A percentile compares a stretch with the other conserved stretches of the same genome.
These are phyloP conservation scores for Pachypeltis micranthus DNA, from an alignment of 1,140 invertebrate species.

Conservation along the genomic window DNA sequence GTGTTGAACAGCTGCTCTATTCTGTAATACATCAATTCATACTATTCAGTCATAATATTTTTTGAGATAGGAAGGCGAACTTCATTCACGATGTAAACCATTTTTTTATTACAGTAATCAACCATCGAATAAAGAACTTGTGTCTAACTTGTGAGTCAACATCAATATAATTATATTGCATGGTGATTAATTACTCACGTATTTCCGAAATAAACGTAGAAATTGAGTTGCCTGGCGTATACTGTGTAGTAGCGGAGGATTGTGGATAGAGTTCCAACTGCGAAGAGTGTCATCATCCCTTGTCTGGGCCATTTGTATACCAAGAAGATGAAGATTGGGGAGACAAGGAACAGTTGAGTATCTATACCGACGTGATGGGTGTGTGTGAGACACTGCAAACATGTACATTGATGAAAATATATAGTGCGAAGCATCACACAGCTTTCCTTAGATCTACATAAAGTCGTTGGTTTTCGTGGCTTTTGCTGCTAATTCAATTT, in stretches of 20 bases:
- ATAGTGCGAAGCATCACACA: too few species aligned
- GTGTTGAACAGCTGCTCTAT: constrained; percentile 51
- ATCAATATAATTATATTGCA: too few species aligned
- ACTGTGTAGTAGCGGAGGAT: constrained; percentile 50
- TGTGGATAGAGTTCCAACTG: constrained; percentile 47
- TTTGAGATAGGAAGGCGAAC: too few species aligned
- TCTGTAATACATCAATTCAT: constrained; percentile 37
- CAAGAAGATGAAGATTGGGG: constrained; percentile 51
- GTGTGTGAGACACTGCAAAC: constrained; percentile 50
- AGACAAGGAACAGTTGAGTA: constrained; percentile 61
- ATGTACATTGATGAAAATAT: constrained; percentile 13
- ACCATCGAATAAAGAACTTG: too few species aligned
- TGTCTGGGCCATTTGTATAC: constrained; percentile 50
- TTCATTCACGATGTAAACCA: too few species aligned
- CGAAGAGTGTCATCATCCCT: constrained; percentile 40
- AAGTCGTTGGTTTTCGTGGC: too few species aligned
- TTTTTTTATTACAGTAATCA: neutral
- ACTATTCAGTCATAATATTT: neutral
- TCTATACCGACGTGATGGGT: constrained; percentile 66
- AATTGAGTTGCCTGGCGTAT: constrained; percentile 47
- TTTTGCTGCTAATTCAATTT: too few species aligned
- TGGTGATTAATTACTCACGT: constrained; percentile 63
- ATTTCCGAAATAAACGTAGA: constrained; percentile 59
- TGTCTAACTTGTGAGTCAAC: too few species aligned
- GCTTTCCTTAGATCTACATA: too few species aligned